These are phyloP conservation scores for Cheiracanthium punctorium DNA, from an alignment of 2,888 invertebrate species.

Conservation along the genomic window DNA sequence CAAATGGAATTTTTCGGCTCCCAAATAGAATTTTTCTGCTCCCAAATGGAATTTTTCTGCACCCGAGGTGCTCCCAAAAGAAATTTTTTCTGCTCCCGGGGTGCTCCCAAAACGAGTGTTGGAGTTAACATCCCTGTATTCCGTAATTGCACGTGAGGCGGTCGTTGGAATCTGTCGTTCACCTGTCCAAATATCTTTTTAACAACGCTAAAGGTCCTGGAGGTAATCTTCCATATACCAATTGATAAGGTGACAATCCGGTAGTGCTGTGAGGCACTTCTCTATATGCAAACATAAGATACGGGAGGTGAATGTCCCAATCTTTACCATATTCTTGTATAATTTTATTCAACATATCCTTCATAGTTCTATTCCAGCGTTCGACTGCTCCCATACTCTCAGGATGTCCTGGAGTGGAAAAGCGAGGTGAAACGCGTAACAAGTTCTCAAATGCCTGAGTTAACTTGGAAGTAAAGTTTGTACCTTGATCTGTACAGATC, in stretches of 20 bases:
- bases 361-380: neutral
- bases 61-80: no score
- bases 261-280: neutral
- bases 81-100: no score
- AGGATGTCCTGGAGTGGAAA: neutral
- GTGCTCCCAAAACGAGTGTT: no score
- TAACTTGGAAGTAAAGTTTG: constrained; percentile 6
- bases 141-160: no score
- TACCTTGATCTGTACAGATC: neutral
- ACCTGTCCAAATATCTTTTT: no score
- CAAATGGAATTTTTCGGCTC: no score
- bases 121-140: no score
- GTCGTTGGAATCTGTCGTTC: no score
- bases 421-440: neutral
- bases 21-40: no score
- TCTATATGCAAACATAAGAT: neutral
- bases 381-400: constrained; percentile 2
- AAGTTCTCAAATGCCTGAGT: neutral
- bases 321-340: neutral
- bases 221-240: neutral
- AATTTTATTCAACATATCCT: neutral
- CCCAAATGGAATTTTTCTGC: no score
- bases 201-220: neutral
- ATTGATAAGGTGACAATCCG: neutral
- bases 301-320: neutral